Percentiles rank a stretch among this genome's conserved stretches.
Evolutionary conservation across 2,888 invertebrate species (phyloP).

Genomic region (Hirtodrosophila histrioides): DNA sequence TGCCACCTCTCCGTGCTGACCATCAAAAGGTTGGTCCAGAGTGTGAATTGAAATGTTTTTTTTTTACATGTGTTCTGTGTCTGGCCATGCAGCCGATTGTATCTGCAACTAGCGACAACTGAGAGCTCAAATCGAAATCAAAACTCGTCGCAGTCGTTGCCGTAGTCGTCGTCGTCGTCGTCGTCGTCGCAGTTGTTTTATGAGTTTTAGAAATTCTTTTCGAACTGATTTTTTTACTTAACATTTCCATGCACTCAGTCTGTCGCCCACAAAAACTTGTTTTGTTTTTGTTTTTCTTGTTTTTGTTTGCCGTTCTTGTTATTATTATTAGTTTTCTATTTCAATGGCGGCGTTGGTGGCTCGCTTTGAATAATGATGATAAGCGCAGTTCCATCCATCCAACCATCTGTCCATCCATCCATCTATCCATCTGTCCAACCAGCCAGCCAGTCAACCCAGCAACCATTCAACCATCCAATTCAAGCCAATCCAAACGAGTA

Average conservation of each 20-base stretch:
- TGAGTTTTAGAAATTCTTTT: constrained; percentile 73
- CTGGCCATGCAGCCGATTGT: constrained; percentile 54
- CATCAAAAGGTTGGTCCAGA: constrained; percentile 56
- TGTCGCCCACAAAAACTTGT: constrained; percentile 63
- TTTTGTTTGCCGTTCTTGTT: constrained; percentile 76
- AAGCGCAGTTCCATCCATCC: constrained; percentile 52
- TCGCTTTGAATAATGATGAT: constrained; percentile 80
- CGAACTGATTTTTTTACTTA: constrained; percentile 31
- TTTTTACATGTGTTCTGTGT: constrained; percentile 40
- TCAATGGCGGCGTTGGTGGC: constrained; percentile 70
- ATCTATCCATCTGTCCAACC: neutral
- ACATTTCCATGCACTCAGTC: constrained; percentile 50
- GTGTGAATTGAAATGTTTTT: constrained; percentile 77
- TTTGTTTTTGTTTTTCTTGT: constrained; percentile 57
- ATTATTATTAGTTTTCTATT: constrained; percentile 74
- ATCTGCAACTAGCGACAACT: constrained; percentile 43
- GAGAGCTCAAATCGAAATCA: constrained; percentile 61
- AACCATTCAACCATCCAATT: constrained; percentile 21
- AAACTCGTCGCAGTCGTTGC: constrained; percentile 60
- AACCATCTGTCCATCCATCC: constrained; percentile 15
- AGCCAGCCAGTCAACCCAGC: constrained; percentile 2
- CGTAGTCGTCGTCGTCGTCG: constrained; percentile 10
- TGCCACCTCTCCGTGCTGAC: constrained; percentile 8
- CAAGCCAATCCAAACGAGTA: constrained; percentile 29
- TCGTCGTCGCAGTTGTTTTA: constrained; percentile 59